Evolutionary conservation across 2,888 invertebrate species (phyloP).

Genomic region (Melanotus villosus): DNA sequence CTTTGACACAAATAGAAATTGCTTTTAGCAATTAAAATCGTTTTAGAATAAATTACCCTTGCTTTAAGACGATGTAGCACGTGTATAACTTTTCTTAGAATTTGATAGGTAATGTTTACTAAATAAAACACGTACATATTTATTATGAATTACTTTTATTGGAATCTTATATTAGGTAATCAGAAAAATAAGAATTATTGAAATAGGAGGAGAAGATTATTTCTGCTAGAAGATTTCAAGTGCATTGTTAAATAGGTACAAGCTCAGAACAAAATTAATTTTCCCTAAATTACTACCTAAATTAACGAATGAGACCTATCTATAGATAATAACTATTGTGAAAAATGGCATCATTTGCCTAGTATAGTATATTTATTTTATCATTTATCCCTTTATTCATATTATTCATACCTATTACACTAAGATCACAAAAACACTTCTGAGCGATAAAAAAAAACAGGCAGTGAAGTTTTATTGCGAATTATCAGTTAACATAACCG

Average conservation of each 20-base stretch:
- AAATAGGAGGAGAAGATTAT: constrained; percentile 8
- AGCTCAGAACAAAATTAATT: constrained; percentile 20
- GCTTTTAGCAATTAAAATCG: no score
- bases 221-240: neutral
- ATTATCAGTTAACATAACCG: neutral
- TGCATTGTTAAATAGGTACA: constrained; percentile 15
- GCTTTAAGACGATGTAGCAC: no score
- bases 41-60: no score
- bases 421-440: constrained; percentile 45
- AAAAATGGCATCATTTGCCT: neutral
- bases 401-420: constrained; percentile 25
- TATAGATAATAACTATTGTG: neutral
- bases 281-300: constrained; percentile 12
- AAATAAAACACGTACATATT: no score
- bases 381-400: constrained; percentile 14
- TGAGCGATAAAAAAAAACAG: constrained; percentile 38
- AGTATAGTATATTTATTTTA: neutral
- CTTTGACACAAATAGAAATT: no score
- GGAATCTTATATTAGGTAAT: neutral
- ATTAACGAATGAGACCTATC: constrained; percentile 7
- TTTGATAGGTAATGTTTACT: no score
- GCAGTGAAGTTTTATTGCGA: constrained; percentile 38
- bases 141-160: constrained; percentile 12
- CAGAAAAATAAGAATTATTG: neutral
- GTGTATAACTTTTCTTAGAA: no score